Evolutionary conservation across 2,113 vertebrate genomes (phyloP).

Genomic region (Physeter macrocephalus): DNA sequence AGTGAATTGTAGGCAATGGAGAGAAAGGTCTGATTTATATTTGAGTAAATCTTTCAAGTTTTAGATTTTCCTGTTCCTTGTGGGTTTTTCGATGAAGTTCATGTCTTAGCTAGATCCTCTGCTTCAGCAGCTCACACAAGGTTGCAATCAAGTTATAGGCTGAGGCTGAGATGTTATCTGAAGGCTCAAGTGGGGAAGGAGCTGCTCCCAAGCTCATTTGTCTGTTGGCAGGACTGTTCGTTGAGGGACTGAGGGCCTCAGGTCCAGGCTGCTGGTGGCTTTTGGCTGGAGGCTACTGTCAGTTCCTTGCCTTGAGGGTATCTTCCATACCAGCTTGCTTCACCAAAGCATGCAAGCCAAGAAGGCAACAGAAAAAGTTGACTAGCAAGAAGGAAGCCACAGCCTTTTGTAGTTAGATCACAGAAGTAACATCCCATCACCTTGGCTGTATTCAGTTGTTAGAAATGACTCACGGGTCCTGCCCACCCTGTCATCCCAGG

Average conservation of each 20-base stretch:
- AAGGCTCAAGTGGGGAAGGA: not conserved
- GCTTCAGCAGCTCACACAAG: not conserved
- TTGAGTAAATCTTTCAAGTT: not conserved
- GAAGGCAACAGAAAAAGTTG: not conserved
- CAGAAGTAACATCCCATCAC: rapidly evolving
- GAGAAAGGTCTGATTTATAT: not conserved
- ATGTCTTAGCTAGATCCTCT: not conserved
- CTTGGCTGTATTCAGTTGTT: not conserved
- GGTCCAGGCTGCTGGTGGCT: not conserved
- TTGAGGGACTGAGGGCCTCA: not conserved
- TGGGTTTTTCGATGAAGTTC: not conserved
- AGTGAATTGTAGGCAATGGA: not conserved
- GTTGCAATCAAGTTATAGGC: not conserved
- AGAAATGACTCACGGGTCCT: not conserved
- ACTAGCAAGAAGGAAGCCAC: not conserved
- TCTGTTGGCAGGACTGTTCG: too few species aligned
- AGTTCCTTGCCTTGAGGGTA: not conserved
- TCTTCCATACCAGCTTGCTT: not conserved
- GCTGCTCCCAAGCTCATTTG: not conserved
- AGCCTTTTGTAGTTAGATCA: not conserved
- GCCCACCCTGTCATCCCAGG: not conserved
- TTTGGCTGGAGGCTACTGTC: not conserved
- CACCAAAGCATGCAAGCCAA: not conserved
- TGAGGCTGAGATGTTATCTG: not conserved
- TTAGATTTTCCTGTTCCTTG: not conserved